Percentiles rank a stretch among this genome's conserved stretches.
Conservation (phyloP, 2,797 vertebrate species). For the Vipera ursinii region DNA sequence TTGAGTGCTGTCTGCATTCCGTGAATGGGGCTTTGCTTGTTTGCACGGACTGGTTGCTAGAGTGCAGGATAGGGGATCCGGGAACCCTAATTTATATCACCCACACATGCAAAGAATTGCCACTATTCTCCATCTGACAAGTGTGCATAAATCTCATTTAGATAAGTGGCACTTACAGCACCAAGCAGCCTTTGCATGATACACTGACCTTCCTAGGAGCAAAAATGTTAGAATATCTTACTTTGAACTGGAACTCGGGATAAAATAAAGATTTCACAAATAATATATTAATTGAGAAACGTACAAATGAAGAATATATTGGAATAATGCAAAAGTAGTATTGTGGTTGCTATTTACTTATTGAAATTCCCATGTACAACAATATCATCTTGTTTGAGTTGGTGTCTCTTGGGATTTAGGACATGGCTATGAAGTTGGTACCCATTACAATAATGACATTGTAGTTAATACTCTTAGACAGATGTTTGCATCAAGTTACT, state of each 20-base stretch:
- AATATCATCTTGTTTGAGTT: neutral
- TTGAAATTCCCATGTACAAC: neutral
- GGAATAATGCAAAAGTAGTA: neutral
- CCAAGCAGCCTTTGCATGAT: neutral
- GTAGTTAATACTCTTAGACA: neutral
- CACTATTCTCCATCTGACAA: neutral
- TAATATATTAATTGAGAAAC: neutral
- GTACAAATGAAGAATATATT: neutral
- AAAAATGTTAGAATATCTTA: neutral
- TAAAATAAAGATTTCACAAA: slow-evolving; percentile 35
- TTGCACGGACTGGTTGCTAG: too few species aligned
- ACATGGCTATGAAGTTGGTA: neutral
- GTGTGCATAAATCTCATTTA: neutral
- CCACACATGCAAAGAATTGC: too few species aligned
- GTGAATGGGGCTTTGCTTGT: too few species aligned
- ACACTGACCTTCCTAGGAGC: neutral
- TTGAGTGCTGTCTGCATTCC: too few species aligned
- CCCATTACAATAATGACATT: neutral
- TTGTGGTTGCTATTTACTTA: slow-evolving; percentile 7
- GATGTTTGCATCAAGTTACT: neutral
- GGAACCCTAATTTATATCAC: neutral
- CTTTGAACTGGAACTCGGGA: neutral
- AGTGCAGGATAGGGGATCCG: too few species aligned
- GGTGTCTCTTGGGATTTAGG: neutral
- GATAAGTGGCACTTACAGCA: neutral